Conservation (phyloP, 2,113 vertebrate species). For the Hemibates koningsi region DNA sequence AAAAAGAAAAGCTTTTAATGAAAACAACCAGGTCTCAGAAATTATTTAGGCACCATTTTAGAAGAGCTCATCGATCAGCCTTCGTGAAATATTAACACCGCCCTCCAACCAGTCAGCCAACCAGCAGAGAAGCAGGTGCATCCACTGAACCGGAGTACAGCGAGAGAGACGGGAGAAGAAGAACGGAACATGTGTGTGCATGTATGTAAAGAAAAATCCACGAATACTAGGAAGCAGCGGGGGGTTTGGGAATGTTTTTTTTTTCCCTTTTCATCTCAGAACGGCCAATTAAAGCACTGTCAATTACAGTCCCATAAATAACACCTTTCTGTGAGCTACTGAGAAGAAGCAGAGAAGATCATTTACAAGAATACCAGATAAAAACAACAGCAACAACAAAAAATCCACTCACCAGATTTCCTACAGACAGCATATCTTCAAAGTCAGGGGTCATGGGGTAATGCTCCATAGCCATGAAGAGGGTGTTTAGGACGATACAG, state of each 20-base stretch:
- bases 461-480: conserved; percentile 99
- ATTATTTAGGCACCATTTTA: conserved; percentile 56
- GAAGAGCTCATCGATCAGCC: conserved; percentile 56
- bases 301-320: conserved; percentile 46
- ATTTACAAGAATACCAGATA: background rate
- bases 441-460: conserved; percentile 92
- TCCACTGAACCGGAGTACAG: conserved; percentile 3
- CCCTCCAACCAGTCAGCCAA: conserved; percentile 42
- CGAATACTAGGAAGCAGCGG: background rate
- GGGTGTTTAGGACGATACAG: conserved; percentile 96
- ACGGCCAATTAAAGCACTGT: background rate
- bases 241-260: background rate
- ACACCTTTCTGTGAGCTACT: conserved; percentile 3
- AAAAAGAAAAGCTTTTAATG: background rate
- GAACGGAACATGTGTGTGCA: background rate
- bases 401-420: conserved; percentile 70
- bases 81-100: conserved; percentile 62
- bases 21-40: conserved; percentile 9
- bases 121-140: conserved; percentile 19
- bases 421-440: conserved; percentile 82
- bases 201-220: background rate
- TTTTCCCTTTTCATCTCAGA: conserved; percentile 1
- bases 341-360: background rate
- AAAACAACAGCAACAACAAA: background rate
- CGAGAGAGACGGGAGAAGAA: background rate